Evolutionary conservation across 2,113 vertebrate genomes (phyloP).

Genomic region (Nycticebus coucang): DNA sequence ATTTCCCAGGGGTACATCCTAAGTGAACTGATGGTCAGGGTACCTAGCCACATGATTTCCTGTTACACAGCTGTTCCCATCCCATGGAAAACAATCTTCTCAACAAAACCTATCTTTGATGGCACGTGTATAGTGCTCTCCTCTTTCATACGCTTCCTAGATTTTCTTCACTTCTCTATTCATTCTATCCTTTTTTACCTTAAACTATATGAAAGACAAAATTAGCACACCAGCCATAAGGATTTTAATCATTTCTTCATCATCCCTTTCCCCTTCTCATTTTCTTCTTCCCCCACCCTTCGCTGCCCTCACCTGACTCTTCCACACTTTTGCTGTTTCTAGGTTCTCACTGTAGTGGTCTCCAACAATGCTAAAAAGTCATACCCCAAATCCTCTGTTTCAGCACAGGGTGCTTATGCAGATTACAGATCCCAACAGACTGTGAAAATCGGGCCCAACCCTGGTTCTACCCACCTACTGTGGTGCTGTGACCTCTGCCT

Average conservation of each 20-base stretch:
- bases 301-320: not conserved
- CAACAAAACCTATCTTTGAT: not conserved
- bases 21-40: not conserved
- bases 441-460: not conserved
- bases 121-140: not conserved
- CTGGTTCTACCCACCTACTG: not conserved
- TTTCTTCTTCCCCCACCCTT: not conserved
- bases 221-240: too few relatives aligned
- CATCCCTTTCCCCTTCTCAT: not conserved
- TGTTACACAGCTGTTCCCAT: not conserved
- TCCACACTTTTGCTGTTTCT: not conserved
- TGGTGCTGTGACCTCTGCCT: not conserved
- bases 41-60: not conserved
- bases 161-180: not conserved
- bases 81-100: not conserved
- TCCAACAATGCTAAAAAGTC: not conserved
- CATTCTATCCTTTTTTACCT: not conserved
- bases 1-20: not conserved
- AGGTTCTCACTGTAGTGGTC: not conserved
- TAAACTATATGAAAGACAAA: not conserved
- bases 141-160: not conserved
- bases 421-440: not conserved
- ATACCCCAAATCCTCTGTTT: not conserved
- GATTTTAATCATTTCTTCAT: not conserved
- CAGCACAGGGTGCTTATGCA: not conserved